Base-by-base conservation (phyloP, 2,113 vertebrate species). In the Chaenocephalus aceratus region DNA sequence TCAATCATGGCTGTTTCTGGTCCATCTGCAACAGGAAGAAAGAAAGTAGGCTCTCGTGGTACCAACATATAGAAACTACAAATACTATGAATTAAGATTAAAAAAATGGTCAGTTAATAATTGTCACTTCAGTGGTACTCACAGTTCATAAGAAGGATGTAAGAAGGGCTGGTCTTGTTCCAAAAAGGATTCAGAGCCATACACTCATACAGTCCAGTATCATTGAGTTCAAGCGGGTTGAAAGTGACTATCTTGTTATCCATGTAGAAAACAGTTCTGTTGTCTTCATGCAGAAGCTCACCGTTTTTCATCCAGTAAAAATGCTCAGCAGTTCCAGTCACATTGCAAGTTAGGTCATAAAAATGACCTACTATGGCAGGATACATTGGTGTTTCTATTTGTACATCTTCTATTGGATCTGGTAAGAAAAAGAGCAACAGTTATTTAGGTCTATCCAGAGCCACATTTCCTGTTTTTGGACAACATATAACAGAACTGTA, bases 131-230 rank as follows among this genome's bases (percentile, higher is more conserved):
- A 53, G 16, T 53, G 45, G 62, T 52, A 95, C 94, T 94, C 56
- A 95, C 94, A 95, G 59, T 91, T 91, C 44, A 95, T 89, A 15
- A 51, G 1, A 2, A 95, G 84, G 1, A 0, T 1, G 36, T 93
- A 86, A 41, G 34, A 0, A 75, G 23, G 4, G 72, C 93, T 94
- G 65, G 71, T 77, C 62, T 59, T 63, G 23, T 83, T 89, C 71
- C 59, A 74, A 26, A 79, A 10, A 41, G 49, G 41, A 82, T 91
- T 90, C 6, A 23, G 1, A 14, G 92, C 91, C 18, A 7, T 9
- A 53, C 93, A 94, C 1, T 30, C 10, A 68, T 94, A 94, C 16
- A 36, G 0, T 66, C 91, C 93, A 16, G 60, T 30, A 59, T 92
- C 83, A 46, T 65, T 41, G 1, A 12, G 45, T 0, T 56, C 0